Conservation (phyloP, 2,888 invertebrate genomes). For the Lissocephala sabroskyi region DNA sequence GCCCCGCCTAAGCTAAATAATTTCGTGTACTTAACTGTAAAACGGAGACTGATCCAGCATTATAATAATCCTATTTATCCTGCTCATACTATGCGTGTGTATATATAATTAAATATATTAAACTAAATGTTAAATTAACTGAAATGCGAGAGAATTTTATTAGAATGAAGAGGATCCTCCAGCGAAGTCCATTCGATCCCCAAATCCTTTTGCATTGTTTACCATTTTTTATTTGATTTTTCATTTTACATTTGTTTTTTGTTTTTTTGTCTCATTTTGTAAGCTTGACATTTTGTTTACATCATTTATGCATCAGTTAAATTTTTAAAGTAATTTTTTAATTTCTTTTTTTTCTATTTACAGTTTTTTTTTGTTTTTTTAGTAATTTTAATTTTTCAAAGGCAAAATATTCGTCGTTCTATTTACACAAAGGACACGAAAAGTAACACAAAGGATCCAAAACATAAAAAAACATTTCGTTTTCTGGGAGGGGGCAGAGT, state of each 20-base stretch:
- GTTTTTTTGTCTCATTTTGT: slow-evolving; percentile 24
- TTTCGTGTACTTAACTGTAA: slow-evolving; percentile 29
- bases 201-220: slow-evolving; percentile 25
- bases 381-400: slow-evolving; percentile 20
- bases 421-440: slow-evolving; percentile 12
- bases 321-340: slow-evolving; percentile 36
- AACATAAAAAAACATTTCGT: background rate
- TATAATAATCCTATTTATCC: slow-evolving; percentile 12
- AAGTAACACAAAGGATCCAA: slow-evolving; percentile 11
- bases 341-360: slow-evolving; percentile 21
- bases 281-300: slow-evolving; percentile 45
- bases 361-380: slow-evolving; percentile 4
- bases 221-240: slow-evolving; percentile 54
- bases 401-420: slow-evolving; percentile 36
- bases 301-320: slow-evolving; percentile 16
- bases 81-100: too few species aligned
- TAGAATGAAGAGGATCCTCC: too few species aligned
- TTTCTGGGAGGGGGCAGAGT: too few species aligned
- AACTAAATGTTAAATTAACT: too few species aligned
- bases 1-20: too few species aligned
- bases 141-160: too few species aligned
- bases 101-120: too few species aligned
- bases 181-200: too few species aligned
- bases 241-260: slow-evolving; percentile 37
- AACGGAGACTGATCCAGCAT: slow-evolving; percentile 46